phyloP scores from a whole-genome alignment of 2,888 invertebrate species.

The Caenorhabditis sulstoni region DNA sequence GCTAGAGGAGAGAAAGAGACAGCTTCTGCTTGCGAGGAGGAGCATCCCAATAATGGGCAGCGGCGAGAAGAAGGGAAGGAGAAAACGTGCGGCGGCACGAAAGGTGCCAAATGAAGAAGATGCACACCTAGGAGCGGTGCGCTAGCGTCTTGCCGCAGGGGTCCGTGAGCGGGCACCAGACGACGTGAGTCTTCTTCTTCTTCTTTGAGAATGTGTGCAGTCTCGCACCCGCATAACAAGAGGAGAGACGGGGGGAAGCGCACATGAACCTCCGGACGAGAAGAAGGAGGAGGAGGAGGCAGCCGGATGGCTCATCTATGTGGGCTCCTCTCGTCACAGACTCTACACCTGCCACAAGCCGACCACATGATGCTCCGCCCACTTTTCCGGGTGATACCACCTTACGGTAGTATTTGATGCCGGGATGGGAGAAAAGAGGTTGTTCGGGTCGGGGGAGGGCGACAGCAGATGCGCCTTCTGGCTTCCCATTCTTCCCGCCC shows the following conservation, averaged over 20 bases:
- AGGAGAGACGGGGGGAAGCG: constrained; percentile 53
- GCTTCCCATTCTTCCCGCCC: constrained; percentile 25
- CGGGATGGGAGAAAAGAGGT: constrained; percentile 11
- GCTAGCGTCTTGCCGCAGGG: constrained; percentile 48
- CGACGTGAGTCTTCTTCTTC: constrained; percentile 49
- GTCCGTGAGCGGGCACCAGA: constrained; percentile 37
- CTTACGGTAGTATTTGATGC: constrained; percentile 32
- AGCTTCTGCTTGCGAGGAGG: constrained; percentile 16
- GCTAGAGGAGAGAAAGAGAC: constrained; percentile 15
- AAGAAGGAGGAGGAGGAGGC: constrained; percentile 15
- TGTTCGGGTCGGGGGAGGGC: constrained; percentile 4
- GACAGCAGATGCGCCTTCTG: constrained; percentile 37
- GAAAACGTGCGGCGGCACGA: constrained; percentile 28
- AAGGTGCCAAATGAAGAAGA: constrained; percentile 66
- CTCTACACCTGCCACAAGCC: constrained; percentile 44
- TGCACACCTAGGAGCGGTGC: constrained; percentile 59
- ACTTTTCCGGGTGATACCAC: constrained; percentile 7
- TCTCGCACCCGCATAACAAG: constrained; percentile 53
- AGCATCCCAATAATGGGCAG: constrained; percentile 53
- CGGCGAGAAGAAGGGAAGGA: constrained; percentile 7
- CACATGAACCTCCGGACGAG: constrained; percentile 47
- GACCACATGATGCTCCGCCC: constrained; percentile 25
- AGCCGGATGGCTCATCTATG: constrained; percentile 44
- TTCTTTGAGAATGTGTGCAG: constrained; percentile 45
- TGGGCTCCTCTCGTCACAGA: constrained; percentile 20